Evolutionary conservation across 2,888 invertebrate genomes (phyloP), one percentile per base, ranked within the genome.

Genomic region (Sesamia inferens): DNA sequence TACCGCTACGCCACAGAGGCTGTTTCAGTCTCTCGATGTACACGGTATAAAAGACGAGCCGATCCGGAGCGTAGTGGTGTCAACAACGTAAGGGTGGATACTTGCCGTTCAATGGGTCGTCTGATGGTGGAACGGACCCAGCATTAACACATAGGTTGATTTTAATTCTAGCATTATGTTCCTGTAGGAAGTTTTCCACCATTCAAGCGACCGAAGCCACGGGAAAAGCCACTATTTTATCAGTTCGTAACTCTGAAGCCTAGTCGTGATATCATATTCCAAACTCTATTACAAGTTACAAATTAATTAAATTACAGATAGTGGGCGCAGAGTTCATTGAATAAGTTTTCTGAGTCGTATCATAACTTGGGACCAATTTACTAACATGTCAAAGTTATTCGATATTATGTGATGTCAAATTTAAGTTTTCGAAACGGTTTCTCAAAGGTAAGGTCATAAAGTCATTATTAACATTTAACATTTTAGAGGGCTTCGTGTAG

Each of bases 311-410:
- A 47, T 42, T 42, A 42, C n/a, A 42, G 75, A 24, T 42, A 55
- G 2, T 14, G 31, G 47, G 24, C 13, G 14, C n/a, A 31, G 44
- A 48, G 44, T 42, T 42, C n/a, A 76, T 65, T 76, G 57, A 76
- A 65, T 42, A 76, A 74, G 48, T 74, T 74, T 42, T 13, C 47
- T 39, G n/a, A 16, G 51, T 51, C 22, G 13, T 13, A 66, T 57
- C 48, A 11, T 19, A 76, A 74, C 16, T 76, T 74, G 19, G 2
- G 3, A 31, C 19, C 19, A 57, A 76, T 76, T 65, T 65, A 24
- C 14, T 24, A 31, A 58, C 48, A 22, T 31, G 48, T 42, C 48
- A 44, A 31, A 44, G 31, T 76, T 44, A 42, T 42, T 16, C 16
- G 76, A 51, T 76, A 64, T 72, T 24, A n/a, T 14, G 22, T 64